Evolutionary conservation across 2,888 invertebrate species (phyloP).

Genomic region (Lycocerus yunnanus): DNA sequence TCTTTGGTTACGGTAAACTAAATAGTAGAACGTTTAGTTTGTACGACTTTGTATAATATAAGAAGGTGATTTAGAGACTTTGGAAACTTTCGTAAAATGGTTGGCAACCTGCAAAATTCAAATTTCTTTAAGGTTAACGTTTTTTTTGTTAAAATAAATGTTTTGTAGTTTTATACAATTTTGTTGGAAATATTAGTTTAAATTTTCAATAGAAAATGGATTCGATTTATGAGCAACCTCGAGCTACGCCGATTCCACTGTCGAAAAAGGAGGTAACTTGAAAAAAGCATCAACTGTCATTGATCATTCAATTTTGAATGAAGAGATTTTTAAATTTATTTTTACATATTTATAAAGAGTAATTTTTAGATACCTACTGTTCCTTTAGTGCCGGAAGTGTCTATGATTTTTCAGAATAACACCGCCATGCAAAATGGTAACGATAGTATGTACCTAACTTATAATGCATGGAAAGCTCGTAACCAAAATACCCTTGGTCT

Average conservation of each 20-base stretch:
- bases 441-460: conserved; percentile 17
- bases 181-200: neutral
- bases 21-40: too few species aligned
- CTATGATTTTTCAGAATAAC: conserved; percentile 41
- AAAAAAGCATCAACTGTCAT: neutral
- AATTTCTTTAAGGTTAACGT: neutral
- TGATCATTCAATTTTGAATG: neutral
- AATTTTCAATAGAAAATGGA: conserved; percentile 42
- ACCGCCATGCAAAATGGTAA: neutral
- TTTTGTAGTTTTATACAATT: neutral
- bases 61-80: too few species aligned
- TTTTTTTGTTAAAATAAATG: neutral
- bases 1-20: too few species aligned
- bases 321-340: neutral
- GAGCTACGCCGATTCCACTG: conserved; percentile 44
- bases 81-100: neutral
- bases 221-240: conserved; percentile 51
- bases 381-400: conserved; percentile 52
- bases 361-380: conserved; percentile 23
- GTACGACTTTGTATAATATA: neutral
- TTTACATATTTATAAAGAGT: neutral
- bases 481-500: conserved; percentile 35
- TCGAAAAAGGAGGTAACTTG: conserved; percentile 37
- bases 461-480: conserved; percentile 42
- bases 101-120: neutral